Conservation (phyloP, 2,113 vertebrate genomes). For the Engystomops pustulosus region DNA sequence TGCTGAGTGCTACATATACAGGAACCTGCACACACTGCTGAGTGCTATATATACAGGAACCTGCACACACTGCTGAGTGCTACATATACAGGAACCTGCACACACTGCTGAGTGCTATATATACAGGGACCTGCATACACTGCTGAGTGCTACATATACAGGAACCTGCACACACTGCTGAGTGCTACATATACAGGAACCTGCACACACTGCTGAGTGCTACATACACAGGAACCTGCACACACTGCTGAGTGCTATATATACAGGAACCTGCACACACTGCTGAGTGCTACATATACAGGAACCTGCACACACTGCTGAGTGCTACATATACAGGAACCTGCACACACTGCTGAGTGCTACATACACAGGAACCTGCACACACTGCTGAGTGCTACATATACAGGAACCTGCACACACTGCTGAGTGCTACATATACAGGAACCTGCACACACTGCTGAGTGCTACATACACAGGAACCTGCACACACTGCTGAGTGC, state of each 20-base stretch:
- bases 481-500: neutral
- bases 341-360: neutral
- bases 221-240: neutral
- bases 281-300: neutral
- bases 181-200: neutral
- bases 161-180: neutral
- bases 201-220: neutral
- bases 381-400: too few relatives aligned
- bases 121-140: neutral
- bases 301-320: neutral
- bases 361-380: neutral
- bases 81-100: neutral
- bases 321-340: neutral
- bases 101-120: neutral
- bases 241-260: neutral
- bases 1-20: slow-evolving; percentile 41
- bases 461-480: neutral
- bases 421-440: too few relatives aligned
- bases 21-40: neutral
- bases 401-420: too few relatives aligned
- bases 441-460: neutral
- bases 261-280: neutral
- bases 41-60: neutral
- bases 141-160: neutral
- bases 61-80: neutral